These are phyloP conservation scores for Isotomurus palustris DNA, from an alignment of 2,888 invertebrate species.

Conservation along the genomic window DNA sequence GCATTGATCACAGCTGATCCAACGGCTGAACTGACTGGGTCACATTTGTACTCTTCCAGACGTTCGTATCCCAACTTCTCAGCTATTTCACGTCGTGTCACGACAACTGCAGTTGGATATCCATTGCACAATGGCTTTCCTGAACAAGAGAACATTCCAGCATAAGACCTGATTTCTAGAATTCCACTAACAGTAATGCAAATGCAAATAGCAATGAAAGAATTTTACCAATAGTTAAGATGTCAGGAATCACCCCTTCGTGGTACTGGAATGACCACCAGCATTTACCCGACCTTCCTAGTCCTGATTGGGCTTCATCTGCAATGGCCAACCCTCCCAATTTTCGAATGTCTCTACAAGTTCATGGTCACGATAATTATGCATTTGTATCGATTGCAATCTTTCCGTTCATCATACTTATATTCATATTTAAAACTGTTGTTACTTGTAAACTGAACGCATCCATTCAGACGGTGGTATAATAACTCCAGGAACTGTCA, in stretches of 20 bases:
- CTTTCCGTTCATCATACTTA: neutral
- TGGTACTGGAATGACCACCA: conserved; percentile 58
- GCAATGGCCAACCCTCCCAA: conserved; percentile 57
- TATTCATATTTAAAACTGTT: neutral
- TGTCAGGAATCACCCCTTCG: conserved; percentile 55
- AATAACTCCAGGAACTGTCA: conserved; percentile 47
- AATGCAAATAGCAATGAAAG: conserved; percentile 2
- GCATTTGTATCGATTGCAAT: neutral
- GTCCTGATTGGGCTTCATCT: conserved; percentile 60
- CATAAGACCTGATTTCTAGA: too few relatives aligned
- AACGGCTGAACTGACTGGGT: conserved; percentile 56
- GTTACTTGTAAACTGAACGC: conserved; percentile 46
- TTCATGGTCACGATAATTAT: neutral
- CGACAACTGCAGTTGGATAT: conserved; percentile 57
- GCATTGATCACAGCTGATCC: conserved; percentile 58
- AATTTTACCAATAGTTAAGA: conserved; percentile 50
- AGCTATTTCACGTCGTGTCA: conserved; percentile 57
- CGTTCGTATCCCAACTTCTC: conserved; percentile 47
- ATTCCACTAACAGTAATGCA: too few relatives aligned
- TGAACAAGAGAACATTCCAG: neutral
- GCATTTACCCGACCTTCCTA: conserved; percentile 56
- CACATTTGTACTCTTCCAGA: conserved; percentile 53
- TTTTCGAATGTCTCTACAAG: conserved; percentile 52
- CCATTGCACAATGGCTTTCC: conserved; percentile 59
- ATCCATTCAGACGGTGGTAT: conserved; percentile 48